These are phyloP conservation scores for Rhinichthys klamathensis DNA, from an alignment of 2,113 vertebrate species.

Conservation along the genomic window DNA sequence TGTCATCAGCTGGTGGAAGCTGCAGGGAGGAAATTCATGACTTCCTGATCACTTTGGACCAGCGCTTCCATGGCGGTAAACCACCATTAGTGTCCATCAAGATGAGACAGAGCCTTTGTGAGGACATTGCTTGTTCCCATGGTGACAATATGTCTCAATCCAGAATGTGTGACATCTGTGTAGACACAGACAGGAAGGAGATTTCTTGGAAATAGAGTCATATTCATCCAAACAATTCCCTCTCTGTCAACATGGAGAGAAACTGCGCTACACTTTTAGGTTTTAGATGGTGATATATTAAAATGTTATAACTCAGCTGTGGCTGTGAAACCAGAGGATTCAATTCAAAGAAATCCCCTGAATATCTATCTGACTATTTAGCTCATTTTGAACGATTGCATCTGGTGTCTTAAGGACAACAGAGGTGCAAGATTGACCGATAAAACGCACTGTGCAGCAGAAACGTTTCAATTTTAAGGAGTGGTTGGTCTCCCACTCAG, in stretches of 20 bases:
- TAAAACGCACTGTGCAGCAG: conserved; percentile 39
- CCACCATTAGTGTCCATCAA: conserved; percentile 19
- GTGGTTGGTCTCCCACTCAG: conserved; percentile 54
- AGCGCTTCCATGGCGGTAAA: conserved; percentile 24
- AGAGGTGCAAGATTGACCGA: not conserved
- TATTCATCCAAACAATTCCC: conserved; percentile 20
- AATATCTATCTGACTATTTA: not conserved
- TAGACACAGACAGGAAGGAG: conserved; percentile 32
- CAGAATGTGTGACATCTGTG: conserved; percentile 48
- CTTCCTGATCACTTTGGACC: conserved; percentile 34
- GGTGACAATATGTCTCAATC: conserved; percentile 48
- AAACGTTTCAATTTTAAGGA: conserved; percentile 58
- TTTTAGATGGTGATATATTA: conserved; percentile 5
- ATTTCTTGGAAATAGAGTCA: conserved; percentile 46
- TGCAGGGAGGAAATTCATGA: not conserved
- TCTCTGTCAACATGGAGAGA: not conserved
- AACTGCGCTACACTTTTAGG: conserved; percentile 1
- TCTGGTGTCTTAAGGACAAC: not conserved
- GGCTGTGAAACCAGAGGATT: not conserved
- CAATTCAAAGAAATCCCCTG: not conserved
- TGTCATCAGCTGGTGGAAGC: conserved; percentile 2
- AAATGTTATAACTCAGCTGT: conserved; percentile 16
- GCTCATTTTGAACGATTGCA: not conserved
- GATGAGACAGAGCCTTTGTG: conserved; percentile 35
- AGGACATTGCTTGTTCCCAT: conserved; percentile 52